Evolutionary conservation across 2,888 invertebrate species (phyloP), one percentile per base, ranked within the genome.

Genomic region (Microplitis manilae): DNA sequence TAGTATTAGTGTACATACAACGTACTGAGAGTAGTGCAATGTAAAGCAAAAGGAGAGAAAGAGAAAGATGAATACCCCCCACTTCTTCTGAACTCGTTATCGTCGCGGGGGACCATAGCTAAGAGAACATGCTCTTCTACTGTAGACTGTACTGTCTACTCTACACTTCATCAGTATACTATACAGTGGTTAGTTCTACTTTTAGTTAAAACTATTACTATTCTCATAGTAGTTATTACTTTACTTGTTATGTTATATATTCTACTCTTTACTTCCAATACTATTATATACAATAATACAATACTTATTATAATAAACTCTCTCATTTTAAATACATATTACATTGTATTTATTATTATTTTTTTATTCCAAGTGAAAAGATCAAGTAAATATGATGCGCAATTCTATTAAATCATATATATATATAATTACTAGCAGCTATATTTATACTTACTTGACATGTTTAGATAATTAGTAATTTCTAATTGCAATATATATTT

Each of bases 21-120:
- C 68, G 15, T 13, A 13, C 50, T 50, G 13, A 13, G 50, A 8
- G 1, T 50, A 13, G 50, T 13, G 50, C 13, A 13, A 13, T 13
- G 50, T 8, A 13, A 50, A 50, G 50, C 9, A 50, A 50, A 50
- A 50, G 50, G 50, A 71, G 41, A 64, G 7, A 76, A n/a, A 71
- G 68, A 69, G 67, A 70, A 61, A 50, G 40, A 50, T 20, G 38
- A 38, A 59, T 67, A 62, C 69, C 74, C 79, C 67, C 71, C 73
- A 68, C 72, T 61, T 68, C 61, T 39, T 60, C 62, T 40, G 68
- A 68, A 41, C 41, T 40, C 74, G 59, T 59, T 65, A 30, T 78
- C 72, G 73, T 72, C 69, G 68, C 59, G 5, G 70, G 68, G 67
- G 62, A 65, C 72, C 59, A 20, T n/a, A 59, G 30, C 15, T n/a